These are phyloP conservation scores for Acanthosepion pharaonis DNA, from an alignment of 2,888 invertebrate genomes.

Conservation along the genomic window DNA sequence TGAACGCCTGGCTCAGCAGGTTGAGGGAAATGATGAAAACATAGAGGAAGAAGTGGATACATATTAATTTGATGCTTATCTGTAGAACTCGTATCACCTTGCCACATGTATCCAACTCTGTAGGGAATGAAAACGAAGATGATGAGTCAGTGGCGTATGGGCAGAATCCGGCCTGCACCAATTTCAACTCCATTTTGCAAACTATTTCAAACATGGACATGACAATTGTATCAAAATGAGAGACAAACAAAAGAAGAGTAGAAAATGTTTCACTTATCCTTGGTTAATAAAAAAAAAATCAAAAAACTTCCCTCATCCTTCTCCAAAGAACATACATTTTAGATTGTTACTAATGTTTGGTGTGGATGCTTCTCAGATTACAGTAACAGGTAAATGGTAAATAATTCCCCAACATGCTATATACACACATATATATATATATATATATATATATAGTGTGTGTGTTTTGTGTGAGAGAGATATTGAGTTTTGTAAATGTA, in stretches of 20 bases:
- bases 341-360: too few species aligned
- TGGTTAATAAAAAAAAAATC: too few species aligned
- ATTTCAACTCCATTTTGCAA: background rate
- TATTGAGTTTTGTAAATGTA: too few species aligned
- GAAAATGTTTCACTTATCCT: background rate
- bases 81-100: constrained; percentile 14
- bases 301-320: too few species aligned
- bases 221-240: background rate
- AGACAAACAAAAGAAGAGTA: background rate
- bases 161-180: background rate
- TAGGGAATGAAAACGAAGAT: background rate
- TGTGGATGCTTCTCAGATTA: too few species aligned
- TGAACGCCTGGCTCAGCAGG: constrained; percentile 69
- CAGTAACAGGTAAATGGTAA: too few species aligned
- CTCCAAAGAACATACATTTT: too few species aligned
- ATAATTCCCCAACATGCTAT: too few species aligned
- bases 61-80: constrained; percentile 61
- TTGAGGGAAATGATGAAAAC: constrained; percentile 69
- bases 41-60: constrained; percentile 63
- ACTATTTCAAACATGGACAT: background rate
- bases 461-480: too few species aligned
- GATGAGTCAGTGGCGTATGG: background rate
- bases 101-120: constrained; percentile 35
- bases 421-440: too few species aligned
- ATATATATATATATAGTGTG: too few species aligned